Conservation (phyloP, 2,797 vertebrate species). For the Arrhamphus sclerolepis region DNA sequence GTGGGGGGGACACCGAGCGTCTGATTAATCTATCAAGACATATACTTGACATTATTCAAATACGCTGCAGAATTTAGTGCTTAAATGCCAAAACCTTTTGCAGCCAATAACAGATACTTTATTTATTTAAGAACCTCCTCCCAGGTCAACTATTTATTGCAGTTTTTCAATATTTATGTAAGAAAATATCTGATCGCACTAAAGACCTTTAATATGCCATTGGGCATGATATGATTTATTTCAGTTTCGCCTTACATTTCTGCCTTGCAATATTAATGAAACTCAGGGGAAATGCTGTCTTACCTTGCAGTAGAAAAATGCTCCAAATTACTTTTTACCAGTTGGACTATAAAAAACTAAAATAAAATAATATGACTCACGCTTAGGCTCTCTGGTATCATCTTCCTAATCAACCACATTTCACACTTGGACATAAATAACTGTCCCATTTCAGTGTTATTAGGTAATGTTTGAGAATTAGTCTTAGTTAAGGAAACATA, state of each 20-base stretch:
- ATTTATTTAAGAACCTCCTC: constrained; percentile 42
- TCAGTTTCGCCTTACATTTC: constrained; percentile 13
- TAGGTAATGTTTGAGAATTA: constrained; percentile 12
- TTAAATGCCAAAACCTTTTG: constrained; percentile 66
- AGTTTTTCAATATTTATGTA: constrained; percentile 1
- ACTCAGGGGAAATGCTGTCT: background rate
- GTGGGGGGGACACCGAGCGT: constrained; percentile 11
- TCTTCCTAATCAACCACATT: constrained; percentile 24
- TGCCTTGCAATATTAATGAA: constrained; percentile 40
- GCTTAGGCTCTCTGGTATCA: constrained; percentile 4
- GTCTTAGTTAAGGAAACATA: constrained; percentile 13
- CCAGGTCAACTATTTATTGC: constrained; percentile 34
- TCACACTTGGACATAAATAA: too few relatives aligned
- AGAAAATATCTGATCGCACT: constrained; percentile 42
- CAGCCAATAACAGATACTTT: constrained; percentile 36
- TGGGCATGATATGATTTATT: constrained; percentile 14
- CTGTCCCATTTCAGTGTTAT: constrained; percentile 32
- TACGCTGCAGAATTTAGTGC: constrained; percentile 52
- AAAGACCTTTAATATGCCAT: constrained; percentile 47
- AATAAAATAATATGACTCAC: constrained; percentile 10
- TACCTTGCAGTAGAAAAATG: background rate
- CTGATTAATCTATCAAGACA: constrained; percentile 50
- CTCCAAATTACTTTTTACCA: background rate
- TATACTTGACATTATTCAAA: constrained; percentile 63
- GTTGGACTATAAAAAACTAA: constrained; percentile 4